phyloP scores from a whole-genome alignment of 2,113 vertebrate species.

The Daphoenositta chrysoptera region DNA sequence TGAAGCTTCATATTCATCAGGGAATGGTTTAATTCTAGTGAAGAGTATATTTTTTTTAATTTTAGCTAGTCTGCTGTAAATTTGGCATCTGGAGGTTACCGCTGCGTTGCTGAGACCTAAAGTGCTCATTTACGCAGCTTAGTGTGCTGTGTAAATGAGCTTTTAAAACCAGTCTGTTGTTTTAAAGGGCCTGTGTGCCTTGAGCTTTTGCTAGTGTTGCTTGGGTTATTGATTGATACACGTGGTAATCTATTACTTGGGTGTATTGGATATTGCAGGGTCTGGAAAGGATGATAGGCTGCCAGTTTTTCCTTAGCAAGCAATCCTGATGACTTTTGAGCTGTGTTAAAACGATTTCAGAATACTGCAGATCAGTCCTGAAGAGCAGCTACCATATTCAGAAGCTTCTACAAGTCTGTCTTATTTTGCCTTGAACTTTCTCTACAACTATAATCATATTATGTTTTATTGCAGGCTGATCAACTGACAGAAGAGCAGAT shows the following conservation, averaged over 20 bases:
- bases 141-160: too few relatives aligned
- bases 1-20: neutral
- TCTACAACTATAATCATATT: neutral
- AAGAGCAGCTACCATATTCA: neutral
- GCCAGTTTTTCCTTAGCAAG: neutral
- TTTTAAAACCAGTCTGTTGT: neutral
- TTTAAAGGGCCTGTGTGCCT: neutral
- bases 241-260: neutral
- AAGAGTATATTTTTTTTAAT: neutral
- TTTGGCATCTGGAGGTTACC: neutral
- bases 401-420: neutral
- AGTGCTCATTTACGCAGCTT: neutral
- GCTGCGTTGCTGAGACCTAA: neutral
- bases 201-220: neutral
- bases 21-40: neutral
- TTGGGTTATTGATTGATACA: neutral
- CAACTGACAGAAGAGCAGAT: conserved; percentile 99
- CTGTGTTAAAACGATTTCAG: neutral
- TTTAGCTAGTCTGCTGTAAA: neutral
- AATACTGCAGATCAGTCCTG: neutral
- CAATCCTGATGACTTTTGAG: neutral
- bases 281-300: neutral
- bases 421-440: neutral
- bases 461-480: conserved; percentile 84
- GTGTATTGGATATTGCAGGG: neutral